Evolutionary conservation across 2,888 invertebrate species (phyloP).

Genomic region (Seira ritae): DNA sequence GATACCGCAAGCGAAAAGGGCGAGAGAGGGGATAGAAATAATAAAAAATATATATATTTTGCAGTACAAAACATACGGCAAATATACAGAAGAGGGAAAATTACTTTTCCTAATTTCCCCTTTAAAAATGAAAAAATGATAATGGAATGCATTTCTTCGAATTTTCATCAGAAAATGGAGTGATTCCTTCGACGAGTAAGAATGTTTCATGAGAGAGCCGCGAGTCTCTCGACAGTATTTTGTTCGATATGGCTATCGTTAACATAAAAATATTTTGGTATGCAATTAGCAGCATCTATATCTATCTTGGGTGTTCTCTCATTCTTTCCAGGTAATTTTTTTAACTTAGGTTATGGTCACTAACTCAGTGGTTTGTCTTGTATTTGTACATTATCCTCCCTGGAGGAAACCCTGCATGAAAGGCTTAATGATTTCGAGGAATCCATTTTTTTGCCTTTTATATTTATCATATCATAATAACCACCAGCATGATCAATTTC

Average conservation of each 20-base stretch:
- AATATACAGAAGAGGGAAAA: not conserved
- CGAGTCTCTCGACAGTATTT: no score
- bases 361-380: not conserved
- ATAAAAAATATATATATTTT: not conserved
- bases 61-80: not conserved
- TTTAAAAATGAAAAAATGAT: constrained; percentile 12
- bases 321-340: not conserved
- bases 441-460: not conserved
- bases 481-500: not conserved
- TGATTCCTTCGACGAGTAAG: not conserved
- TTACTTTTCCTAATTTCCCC: not conserved
- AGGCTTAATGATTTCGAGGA: not conserved
- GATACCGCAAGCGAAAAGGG: constrained; percentile 3
- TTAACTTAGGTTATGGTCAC: constrained; percentile 3
- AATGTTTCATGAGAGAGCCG: not conserved
- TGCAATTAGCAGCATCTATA: not conserved
- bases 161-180: not conserved
- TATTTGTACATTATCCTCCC: not conserved
- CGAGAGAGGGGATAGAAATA: not conserved
- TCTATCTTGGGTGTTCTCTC: constrained; percentile 3
- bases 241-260: not conserved
- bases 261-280: not conserved
- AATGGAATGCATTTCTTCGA: constrained; percentile 40
- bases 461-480: constrained; percentile 7
- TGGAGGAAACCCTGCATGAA: not conserved